These are phyloP conservation scores for Engraulis encrasicolus DNA, from an alignment of 2,113 vertebrate genomes.

Conservation along the genomic window DNA sequence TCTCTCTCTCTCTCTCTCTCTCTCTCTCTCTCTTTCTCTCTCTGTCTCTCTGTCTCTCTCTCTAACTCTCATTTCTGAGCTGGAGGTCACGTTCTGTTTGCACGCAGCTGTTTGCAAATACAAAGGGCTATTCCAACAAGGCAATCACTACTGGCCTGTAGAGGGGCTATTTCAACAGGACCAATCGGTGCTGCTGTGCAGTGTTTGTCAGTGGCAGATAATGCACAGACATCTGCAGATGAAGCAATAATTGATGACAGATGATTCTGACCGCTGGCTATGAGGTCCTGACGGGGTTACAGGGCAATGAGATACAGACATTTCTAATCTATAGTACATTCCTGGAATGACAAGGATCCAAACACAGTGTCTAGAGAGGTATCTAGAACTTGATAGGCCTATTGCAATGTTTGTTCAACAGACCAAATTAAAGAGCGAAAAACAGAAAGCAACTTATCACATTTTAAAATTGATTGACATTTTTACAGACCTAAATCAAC, in stretches of 20 bases:
- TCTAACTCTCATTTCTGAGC: no score
- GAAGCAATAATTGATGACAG: not conserved
- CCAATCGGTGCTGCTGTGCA: conserved; percentile 23
- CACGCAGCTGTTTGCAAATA: conserved; percentile 33
- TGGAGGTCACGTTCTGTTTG: conserved; percentile 35
- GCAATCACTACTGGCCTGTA: conserved; percentile 27
- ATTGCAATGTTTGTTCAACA: not conserved
- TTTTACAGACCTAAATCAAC: not conserved
- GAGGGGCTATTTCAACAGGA: conserved; percentile 34
- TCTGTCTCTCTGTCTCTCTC: conserved; percentile 29
- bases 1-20: no score
- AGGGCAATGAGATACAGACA: no score
- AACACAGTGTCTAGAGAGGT: not conserved
- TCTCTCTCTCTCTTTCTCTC: no score
- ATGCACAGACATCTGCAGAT: not conserved
- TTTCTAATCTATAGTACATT: not conserved
- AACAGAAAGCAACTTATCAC: not conserved
- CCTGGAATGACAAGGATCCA: not conserved
- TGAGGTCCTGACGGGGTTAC: not conserved
- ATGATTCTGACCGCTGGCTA: not conserved
- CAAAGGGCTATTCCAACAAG: conserved; percentile 35
- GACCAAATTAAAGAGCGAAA: not conserved
- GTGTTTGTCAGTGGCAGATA: not conserved
- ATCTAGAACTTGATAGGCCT: not conserved
- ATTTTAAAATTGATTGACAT: not conserved